Percentiles rank a stretch among this genome's conserved stretches.
Conservation (phyloP, 1,140 invertebrate genomes). For the Stegodyphus mimosarum region DNA sequence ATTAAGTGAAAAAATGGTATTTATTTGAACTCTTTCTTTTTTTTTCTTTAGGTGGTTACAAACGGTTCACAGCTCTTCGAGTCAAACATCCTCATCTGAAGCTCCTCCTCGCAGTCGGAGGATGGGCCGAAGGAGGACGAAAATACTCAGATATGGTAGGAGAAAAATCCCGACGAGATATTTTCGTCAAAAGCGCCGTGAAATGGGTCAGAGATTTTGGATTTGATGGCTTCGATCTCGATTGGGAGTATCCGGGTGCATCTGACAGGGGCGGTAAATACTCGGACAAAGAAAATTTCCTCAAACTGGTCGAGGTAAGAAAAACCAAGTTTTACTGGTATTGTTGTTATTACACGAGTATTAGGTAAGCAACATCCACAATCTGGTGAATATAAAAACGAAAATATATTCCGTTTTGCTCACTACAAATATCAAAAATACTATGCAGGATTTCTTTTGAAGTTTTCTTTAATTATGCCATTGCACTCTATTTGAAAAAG, state of each 20-base stretch:
- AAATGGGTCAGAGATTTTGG: slow-evolving; percentile 65
- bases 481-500: too few relatives aligned
- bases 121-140: slow-evolving; percentile 66
- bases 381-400: too few relatives aligned
- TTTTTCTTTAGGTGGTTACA: slow-evolving; percentile 75
- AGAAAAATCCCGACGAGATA: slow-evolving; percentile 61
- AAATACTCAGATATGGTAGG: slow-evolving; percentile 68
- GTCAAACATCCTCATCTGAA: slow-evolving; percentile 79
- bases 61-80: slow-evolving; percentile 82
- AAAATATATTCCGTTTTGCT: too few relatives aligned
- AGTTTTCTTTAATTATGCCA: too few relatives aligned
- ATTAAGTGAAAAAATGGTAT: too few relatives aligned
- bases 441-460: too few relatives aligned
- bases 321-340: neutral
- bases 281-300: slow-evolving; percentile 79
- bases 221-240: slow-evolving; percentile 69
- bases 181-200: slow-evolving; percentile 66
- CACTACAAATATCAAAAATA: too few relatives aligned
- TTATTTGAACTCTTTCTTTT: too few relatives aligned
- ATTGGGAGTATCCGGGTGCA: slow-evolving; percentile 77
- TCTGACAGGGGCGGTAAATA: slow-evolving; percentile 85
- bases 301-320: slow-evolving; percentile 76
- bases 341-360: neutral
- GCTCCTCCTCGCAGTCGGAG: slow-evolving; percentile 81
- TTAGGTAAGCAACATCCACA: too few relatives aligned